These are phyloP conservation scores for Zosterops borbonicus DNA, from an alignment of 2,113 vertebrate species.

Conservation along the genomic window DNA sequence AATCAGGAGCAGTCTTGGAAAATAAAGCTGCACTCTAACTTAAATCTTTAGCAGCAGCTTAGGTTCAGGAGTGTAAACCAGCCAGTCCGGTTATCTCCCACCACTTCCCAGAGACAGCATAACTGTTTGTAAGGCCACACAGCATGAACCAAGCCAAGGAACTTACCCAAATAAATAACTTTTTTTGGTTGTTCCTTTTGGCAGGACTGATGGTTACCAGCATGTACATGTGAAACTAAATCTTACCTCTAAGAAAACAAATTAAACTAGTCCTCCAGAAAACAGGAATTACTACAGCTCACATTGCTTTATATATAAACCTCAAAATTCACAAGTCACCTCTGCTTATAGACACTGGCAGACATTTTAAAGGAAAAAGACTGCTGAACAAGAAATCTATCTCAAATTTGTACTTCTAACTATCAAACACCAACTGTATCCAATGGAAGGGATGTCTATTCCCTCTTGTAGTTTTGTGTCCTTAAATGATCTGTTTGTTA, in stretches of 20 bases:
- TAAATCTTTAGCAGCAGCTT: not conserved
- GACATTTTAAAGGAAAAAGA: not conserved
- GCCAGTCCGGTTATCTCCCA: not conserved
- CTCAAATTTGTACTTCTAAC: not conserved
- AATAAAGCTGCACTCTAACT: not conserved
- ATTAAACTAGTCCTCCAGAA: not conserved
- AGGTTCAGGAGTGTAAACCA: not conserved
- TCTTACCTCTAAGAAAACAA: not conserved
- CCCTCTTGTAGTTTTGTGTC: not conserved
- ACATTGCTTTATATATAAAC: not conserved
- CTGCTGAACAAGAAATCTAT: not conserved
- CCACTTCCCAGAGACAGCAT: not conserved
- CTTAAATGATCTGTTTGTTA: not conserved
- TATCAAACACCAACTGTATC: not conserved
- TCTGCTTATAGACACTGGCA: not conserved
- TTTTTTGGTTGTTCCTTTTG: not conserved
- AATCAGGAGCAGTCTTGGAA: not conserved
- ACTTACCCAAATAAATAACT: not conserved
- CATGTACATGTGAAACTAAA: not conserved
- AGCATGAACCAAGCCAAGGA: not conserved
- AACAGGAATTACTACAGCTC: not conserved
- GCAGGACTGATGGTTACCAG: not conserved
- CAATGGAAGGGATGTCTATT: not conserved
- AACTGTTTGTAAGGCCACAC: not conserved
- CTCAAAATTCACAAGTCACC: not conserved